Evolutionary conservation across 2,797 vertebrate species (phyloP).

Genomic region (Eptatretus atami): DNA sequence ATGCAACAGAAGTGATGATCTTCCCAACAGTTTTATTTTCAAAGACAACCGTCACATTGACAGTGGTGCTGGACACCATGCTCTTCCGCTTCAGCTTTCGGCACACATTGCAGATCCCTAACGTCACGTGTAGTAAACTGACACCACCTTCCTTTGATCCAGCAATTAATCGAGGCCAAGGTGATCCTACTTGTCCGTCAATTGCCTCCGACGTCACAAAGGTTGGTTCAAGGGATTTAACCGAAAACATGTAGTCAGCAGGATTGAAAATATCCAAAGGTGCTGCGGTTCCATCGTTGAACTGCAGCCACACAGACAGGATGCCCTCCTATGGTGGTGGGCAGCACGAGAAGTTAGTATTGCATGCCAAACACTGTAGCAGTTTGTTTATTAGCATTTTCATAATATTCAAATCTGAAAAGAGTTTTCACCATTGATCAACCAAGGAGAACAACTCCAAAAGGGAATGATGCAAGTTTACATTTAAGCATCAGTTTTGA

Average conservation of each 20-base stretch:
- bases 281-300: slow-evolving; percentile 55
- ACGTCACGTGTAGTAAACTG: slow-evolving; percentile 36
- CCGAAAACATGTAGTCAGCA: slow-evolving; percentile 76
- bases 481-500: too few species aligned
- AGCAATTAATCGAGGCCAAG: slow-evolving; percentile 43
- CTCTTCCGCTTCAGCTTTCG: slow-evolving; percentile 93
- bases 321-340: slow-evolving; percentile 34
- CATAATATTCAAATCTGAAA: too few species aligned
- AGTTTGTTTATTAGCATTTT: too few species aligned
- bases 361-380: too few species aligned
- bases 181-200: slow-evolving; percentile 24
- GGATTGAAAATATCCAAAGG: slow-evolving; percentile 56
- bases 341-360: too few species aligned
- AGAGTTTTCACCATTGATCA: too few species aligned
- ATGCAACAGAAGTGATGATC: too few species aligned
- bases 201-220: slow-evolving; percentile 46
- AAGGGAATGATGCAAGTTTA: too few species aligned
- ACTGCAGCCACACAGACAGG: slow-evolving; percentile 68
- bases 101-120: slow-evolving; percentile 68
- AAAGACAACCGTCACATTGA: slow-evolving; percentile 15
- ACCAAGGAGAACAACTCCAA: too few species aligned
- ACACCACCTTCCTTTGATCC: slow-evolving; percentile 40
- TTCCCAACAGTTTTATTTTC: too few species aligned
- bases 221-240: slow-evolving; percentile 40
- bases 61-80: slow-evolving; percentile 34